Evolutionary conservation across 2,797 vertebrate genomes (phyloP), one percentile per base, ranked within the genome.

Genomic region (Arrhamphus sclerolepis): DNA sequence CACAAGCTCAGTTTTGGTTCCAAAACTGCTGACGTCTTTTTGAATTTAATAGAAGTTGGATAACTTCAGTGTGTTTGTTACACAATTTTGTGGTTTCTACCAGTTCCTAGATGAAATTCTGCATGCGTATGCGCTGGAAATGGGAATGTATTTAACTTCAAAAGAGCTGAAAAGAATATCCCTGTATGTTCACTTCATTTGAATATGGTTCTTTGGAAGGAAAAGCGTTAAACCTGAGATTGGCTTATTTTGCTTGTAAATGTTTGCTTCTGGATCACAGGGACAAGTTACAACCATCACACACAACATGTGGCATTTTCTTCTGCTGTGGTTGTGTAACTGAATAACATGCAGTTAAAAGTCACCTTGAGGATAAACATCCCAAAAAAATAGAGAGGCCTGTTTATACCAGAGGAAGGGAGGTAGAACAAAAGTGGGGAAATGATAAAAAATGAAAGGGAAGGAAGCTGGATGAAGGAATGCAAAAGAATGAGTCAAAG

Each of bases 321-420:
- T 57, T 64, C 57, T 70, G 21, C 76, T 78, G 79, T 77, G 75
- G 62, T 78, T 65, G 59, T 69, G 88, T 72, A 87, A 86, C 80
- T 69, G 56, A 77, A 81, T 76, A 81, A 65, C 55, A 31, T 56
- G 56, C 34, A 73, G 68, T 59, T 66, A 42, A 68, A 68, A 78
- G 54, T 62, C 55, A 53, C 40, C 41, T 52, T 58, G 56, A 66
- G 40, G 19, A 53, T 4, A 2, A 72, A 52, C 34, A 63, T 55
- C 31, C 19, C 42, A 63, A 74, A 64, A 62, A 56, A 77, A 74
- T 9, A 31, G 29, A 9, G 29, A 56, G 34, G 76, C 53, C 39
- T 66, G 75, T 69, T 78, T 52, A 44, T 42, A 72, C 52, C 60
- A 31, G 58, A 50, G 72, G 51, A 70, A 52, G 60, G 31, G 39